A percentile compares a stretch with the other conserved stretches of the same genome.
phyloP scores from a whole-genome alignment of 2,888 invertebrate genomes.

The Pandemis corylana region DNA sequence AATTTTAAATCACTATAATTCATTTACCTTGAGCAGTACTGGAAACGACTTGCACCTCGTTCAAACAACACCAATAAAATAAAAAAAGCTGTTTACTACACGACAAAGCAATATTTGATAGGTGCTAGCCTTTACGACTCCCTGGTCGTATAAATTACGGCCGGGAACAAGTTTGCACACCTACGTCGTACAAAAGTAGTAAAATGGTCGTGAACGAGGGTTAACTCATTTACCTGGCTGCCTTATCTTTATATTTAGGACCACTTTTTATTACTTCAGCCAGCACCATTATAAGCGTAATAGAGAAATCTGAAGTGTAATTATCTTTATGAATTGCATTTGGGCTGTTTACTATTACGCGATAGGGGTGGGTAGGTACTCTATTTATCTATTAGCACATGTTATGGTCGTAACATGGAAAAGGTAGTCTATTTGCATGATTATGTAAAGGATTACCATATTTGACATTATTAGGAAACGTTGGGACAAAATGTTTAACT shows the following conservation, averaged over 20 bases:
- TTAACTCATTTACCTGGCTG: constrained; percentile 55
- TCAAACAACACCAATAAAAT: constrained; percentile 21
- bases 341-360: constrained; percentile 14
- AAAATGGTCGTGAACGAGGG: constrained; percentile 56
- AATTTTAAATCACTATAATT: neutral
- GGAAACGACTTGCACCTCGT: constrained; percentile 8
- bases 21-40: neutral
- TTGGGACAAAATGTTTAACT: neutral
- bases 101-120: constrained; percentile 60
- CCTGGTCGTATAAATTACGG: constrained; percentile 56
- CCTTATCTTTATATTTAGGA: constrained; percentile 53
- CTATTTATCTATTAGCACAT: constrained; percentile 18
- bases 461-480: constrained; percentile 8
- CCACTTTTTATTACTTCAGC: constrained; percentile 49
- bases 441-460: constrained; percentile 12
- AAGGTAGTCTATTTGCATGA: constrained; percentile 15
- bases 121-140: constrained; percentile 59
- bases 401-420: constrained; percentile 2
- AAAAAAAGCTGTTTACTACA: constrained; percentile 50
- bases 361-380: neutral
- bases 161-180: constrained; percentile 48
- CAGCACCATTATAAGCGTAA: constrained; percentile 37
- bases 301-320: constrained; percentile 37
- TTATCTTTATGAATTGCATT: constrained; percentile 38
- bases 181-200: constrained; percentile 61